Conservation (phyloP, 2,113 vertebrate genomes). For the Archilochus colubris region DNA sequence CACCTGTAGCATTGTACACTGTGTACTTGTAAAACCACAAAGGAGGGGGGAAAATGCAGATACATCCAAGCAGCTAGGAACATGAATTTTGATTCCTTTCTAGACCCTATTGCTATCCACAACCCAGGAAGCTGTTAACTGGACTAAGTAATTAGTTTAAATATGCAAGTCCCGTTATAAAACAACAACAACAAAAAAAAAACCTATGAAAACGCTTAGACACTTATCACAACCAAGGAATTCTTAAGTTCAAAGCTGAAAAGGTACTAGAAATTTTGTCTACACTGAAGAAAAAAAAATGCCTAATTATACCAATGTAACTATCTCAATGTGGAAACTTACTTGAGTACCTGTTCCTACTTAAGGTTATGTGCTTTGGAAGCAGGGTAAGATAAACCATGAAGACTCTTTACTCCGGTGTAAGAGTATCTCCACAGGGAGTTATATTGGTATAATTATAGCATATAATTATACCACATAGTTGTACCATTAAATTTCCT, state of each 20-base stretch:
- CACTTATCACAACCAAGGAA: slow-evolving; percentile 57
- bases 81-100: slow-evolving; percentile 24
- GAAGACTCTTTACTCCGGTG: slow-evolving; percentile 58
- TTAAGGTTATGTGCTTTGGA: not conserved
- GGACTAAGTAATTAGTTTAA: slow-evolving; percentile 57
- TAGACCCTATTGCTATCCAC: slow-evolving; percentile 24
- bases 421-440: slow-evolving; percentile 20
- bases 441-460: slow-evolving; percentile 62
- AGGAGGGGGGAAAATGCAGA: fast-evolving
- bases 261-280: slow-evolving; percentile 41
- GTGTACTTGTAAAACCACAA: not conserved
- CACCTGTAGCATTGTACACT: not conserved
- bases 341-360: not conserved
- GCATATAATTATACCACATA: slow-evolving; percentile 50
- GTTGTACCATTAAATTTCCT: slow-evolving; percentile 7
- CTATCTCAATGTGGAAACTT: slow-evolving; percentile 14
- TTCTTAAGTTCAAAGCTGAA: slow-evolving; percentile 65
- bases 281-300: slow-evolving; percentile 35
- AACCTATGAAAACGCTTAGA: slow-evolving; percentile 47
- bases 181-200: not conserved
- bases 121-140: slow-evolving; percentile 47
- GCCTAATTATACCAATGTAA: slow-evolving; percentile 50
- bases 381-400: slow-evolving; percentile 5
- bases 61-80: not conserved
- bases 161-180: slow-evolving; percentile 41